phyloP scores from a whole-genome alignment of 2,113 vertebrate genomes.

The Prochilodus magdalenae region DNA sequence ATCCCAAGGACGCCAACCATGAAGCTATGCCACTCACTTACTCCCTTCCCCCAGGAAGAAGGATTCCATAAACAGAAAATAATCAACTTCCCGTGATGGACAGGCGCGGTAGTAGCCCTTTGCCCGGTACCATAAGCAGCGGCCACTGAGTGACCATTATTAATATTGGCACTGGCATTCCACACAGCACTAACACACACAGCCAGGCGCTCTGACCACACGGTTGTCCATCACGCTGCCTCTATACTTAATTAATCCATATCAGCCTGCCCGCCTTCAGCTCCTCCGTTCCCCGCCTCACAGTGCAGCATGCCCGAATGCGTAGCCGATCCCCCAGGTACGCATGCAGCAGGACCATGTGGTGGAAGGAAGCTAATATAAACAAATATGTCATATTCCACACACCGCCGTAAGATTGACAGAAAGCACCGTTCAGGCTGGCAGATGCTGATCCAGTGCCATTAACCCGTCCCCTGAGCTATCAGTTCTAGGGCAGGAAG shows the following conservation, averaged over 20 bases:
- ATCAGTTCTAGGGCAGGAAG: constrained; percentile 22
- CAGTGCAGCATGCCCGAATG: background rate
- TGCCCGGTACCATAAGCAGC: constrained; percentile 2
- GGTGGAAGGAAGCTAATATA: constrained; percentile 15
- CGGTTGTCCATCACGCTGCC: constrained; percentile 19
- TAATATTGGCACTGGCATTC: constrained; percentile 36
- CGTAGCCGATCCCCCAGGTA: constrained; percentile 15
- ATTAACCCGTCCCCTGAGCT: background rate
- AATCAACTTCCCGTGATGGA: constrained; percentile 8
- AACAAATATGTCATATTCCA: constrained; percentile 42
- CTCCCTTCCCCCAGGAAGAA: background rate
- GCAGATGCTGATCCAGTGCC: background rate
- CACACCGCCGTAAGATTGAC: constrained; percentile 3
- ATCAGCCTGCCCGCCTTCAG: background rate
- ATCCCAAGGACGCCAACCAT: background rate
- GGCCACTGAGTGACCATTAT: constrained; percentile 28
- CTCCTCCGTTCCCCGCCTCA: background rate
- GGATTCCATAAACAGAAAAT: background rate
- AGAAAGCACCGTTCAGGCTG: background rate
- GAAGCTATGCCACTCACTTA: background rate
- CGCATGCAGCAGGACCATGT: background rate
- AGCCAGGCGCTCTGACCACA: constrained; percentile 13
- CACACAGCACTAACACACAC: constrained; percentile 4
- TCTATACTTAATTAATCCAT: constrained; percentile 39
- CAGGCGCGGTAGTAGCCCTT: background rate